Evolutionary conservation across 2,113 vertebrate genomes (phyloP).

Genomic region (Tympanuchus pallidicinctus): DNA sequence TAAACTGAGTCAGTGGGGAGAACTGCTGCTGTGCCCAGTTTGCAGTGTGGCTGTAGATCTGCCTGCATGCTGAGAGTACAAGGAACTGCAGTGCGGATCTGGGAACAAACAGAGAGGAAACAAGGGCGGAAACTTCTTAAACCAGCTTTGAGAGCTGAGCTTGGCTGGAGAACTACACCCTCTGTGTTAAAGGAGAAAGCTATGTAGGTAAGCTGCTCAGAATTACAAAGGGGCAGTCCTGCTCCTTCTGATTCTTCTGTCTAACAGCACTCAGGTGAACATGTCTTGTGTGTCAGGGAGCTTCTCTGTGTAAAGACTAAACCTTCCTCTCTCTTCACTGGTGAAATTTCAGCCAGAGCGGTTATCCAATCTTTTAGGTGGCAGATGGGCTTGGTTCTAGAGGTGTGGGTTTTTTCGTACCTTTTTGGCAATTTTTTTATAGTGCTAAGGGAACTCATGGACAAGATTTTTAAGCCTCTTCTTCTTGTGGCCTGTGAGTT

Average conservation of each 20-base stretch:
- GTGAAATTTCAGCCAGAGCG: not conserved
- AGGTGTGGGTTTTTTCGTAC: not conserved
- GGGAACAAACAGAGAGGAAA: not conserved
- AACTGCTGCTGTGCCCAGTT: not conserved
- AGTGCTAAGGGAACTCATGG: not conserved
- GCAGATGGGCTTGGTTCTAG: not conserved
- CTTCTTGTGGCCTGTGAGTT: not conserved
- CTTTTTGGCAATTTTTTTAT: not conserved
- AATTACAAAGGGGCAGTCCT: not conserved
- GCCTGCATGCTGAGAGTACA: accelerated
- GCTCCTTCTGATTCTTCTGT: not conserved
- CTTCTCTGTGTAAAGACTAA: not conserved
- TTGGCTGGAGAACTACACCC: not conserved
- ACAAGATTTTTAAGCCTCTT: not conserved
- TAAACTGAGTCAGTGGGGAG: constrained; percentile 27
- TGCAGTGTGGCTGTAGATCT: not conserved
- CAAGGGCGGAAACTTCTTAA: not conserved
- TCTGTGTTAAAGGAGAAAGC: constrained; percentile 8
- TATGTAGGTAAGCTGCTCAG: not conserved
- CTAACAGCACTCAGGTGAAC: not conserved
- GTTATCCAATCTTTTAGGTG: not conserved
- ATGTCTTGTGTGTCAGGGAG: not conserved
- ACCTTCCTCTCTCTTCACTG: not conserved
- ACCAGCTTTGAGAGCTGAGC: not conserved
- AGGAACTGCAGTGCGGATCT: not conserved